A percentile compares a stretch with the other conserved stretches of the same genome.
phyloP scores from a whole-genome alignment of 1,140 invertebrate genomes.

The Delia radicum region DNA sequence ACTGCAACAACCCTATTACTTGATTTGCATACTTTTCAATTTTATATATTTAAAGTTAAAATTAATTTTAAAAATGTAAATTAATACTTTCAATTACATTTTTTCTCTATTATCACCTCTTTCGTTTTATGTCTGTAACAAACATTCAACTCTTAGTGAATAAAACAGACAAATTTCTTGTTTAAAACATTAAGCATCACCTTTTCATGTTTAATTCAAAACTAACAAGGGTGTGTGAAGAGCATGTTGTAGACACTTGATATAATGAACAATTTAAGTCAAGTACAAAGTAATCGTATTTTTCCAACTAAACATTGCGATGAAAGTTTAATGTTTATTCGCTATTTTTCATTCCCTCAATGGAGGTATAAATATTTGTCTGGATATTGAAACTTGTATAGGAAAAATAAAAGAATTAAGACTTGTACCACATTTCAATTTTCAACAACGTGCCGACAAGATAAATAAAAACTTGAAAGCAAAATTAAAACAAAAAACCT shows the following conservation, averaged over 20 bases:
- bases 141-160: too few species aligned
- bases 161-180: too few species aligned
- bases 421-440: conserved; percentile 1
- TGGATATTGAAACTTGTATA: background rate
- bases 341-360: background rate
- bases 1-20: too few species aligned
- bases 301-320: background rate
- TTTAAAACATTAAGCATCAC: too few species aligned
- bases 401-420: background rate
- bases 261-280: background rate
- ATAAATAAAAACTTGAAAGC: background rate
- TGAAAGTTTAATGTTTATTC: conserved; percentile 4
- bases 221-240: background rate
- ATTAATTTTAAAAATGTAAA: too few species aligned
- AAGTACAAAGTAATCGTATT: background rate
- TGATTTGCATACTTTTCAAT: too few species aligned
- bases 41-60: too few species aligned
- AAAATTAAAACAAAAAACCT: background rate
- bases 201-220: background rate
- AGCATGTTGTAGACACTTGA: background rate
- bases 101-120: too few species aligned
- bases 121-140: too few species aligned
- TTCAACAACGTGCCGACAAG: background rate
- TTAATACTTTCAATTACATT: too few species aligned
- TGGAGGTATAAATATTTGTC: background rate